Percentiles rank a stretch among this genome's conserved stretches.
Evolutionary conservation across 2,113 vertebrate species (phyloP).

Genomic region (Phocoena phocoena): DNA sequence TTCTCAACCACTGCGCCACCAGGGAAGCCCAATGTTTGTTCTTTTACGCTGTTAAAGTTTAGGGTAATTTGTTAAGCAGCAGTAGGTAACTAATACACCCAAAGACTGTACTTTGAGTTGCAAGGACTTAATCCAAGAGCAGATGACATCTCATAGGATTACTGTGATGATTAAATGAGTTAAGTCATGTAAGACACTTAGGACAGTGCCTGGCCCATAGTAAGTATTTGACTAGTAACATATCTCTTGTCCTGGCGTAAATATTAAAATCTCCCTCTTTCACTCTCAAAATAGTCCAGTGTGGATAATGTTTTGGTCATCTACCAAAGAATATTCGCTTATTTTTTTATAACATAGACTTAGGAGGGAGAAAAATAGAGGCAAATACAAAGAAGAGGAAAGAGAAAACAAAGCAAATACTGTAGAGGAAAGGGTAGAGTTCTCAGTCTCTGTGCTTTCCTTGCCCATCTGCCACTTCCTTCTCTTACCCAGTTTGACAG

Average conservation of each 20-base stretch:
- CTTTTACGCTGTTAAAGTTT: neutral
- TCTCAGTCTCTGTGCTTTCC: neutral
- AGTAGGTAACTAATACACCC: neutral
- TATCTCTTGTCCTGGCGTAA: neutral
- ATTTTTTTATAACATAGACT: neutral
- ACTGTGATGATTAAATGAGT: neutral
- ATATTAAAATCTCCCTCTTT: neutral
- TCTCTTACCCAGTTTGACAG: slow-evolving; percentile 84
- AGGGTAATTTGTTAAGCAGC: neutral
- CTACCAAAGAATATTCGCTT: neutral
- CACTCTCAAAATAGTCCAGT: neutral
- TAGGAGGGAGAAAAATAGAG: neutral
- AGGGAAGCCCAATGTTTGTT: neutral
- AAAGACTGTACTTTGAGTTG: neutral
- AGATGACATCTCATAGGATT: neutral
- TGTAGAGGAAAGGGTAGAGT: neutral
- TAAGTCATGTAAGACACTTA: neutral
- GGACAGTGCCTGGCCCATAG: neutral
- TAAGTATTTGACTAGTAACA: neutral
- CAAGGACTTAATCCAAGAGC: neutral
- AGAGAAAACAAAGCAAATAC: neutral
- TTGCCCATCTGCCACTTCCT: neutral
- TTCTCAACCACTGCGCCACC: no score
- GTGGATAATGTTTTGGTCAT: neutral
- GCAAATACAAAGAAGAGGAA: neutral